These are phyloP conservation scores for Pardosa pseudoannulata DNA, from an alignment of 2,888 invertebrate genomes.

Conservation along the genomic window DNA sequence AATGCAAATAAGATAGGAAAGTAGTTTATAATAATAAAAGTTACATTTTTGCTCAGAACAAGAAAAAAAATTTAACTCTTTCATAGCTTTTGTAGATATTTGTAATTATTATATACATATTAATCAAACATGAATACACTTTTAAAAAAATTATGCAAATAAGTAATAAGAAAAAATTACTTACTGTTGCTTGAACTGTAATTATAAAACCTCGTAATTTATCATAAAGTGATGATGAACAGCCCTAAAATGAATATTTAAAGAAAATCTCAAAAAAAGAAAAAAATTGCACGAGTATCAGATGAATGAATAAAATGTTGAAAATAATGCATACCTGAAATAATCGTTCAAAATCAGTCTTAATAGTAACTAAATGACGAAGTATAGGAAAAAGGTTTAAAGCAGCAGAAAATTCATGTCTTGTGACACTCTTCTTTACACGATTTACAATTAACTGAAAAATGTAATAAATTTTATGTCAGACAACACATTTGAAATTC, in stretches of 20 bases:
- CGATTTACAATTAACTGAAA: slow-evolving; percentile 84
- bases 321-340: slow-evolving; percentile 81
- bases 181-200: slow-evolving; percentile 85
- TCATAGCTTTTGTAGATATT: no score
- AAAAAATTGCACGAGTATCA: slow-evolving; percentile 18
- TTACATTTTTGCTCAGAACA: no score
- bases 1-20: no score
- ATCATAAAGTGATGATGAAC: slow-evolving; percentile 80
- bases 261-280: neutral
- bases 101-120: no score
- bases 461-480: no score
- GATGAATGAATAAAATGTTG: no score
- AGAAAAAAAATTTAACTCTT: no score
- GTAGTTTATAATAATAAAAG: no score
- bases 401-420: slow-evolving; percentile 88
- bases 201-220: slow-evolving; percentile 86
- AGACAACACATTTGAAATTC: no score
- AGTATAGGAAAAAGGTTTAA: slow-evolving; percentile 89
- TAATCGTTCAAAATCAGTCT: slow-evolving; percentile 88
- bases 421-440: slow-evolving; percentile 84
- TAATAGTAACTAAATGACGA: slow-evolving; percentile 85
- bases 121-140: no score
- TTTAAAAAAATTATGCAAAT: no score
- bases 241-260: slow-evolving; percentile 37
- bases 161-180: slow-evolving; percentile 75